phyloP scores from a whole-genome alignment of 2,113 vertebrate species.

The Coptodon rendalli region DNA sequence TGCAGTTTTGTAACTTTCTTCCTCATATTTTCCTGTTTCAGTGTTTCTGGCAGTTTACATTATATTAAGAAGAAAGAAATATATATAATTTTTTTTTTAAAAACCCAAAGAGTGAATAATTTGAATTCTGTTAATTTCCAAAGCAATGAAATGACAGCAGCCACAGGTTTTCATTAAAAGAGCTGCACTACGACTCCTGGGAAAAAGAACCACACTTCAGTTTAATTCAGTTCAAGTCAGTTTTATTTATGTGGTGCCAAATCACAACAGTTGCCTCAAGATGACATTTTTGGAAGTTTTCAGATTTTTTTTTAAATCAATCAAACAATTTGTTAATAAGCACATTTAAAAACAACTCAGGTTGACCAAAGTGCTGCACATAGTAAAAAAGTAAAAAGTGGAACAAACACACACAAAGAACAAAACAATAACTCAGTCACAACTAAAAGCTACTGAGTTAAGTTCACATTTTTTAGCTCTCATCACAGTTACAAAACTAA shows the following conservation, averaged over 20 bases:
- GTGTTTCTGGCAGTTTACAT: neutral
- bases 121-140: neutral
- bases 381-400: neutral
- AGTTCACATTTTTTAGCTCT: neutral
- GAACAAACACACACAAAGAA: neutral
- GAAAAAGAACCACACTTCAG: neutral
- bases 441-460: neutral
- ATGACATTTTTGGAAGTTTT: too few relatives aligned
- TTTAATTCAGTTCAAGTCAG: neutral
- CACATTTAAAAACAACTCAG: neutral
- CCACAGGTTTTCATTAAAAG: neutral
- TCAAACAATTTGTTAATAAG: neutral
- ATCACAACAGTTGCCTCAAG: too few relatives aligned
- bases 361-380: neutral
- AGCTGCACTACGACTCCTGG: neutral
- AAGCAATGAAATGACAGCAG: neutral
- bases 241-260: too few relatives aligned
- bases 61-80: neutral
- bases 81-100: fast-evolving
- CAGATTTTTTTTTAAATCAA: too few relatives aligned
- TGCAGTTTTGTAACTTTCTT: neutral
- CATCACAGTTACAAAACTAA: neutral
- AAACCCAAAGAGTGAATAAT: neutral
- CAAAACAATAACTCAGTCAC: neutral
- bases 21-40: neutral